Base-by-base conservation (phyloP, 2,888 invertebrate species). In the Tenthredo amoena region DNA sequence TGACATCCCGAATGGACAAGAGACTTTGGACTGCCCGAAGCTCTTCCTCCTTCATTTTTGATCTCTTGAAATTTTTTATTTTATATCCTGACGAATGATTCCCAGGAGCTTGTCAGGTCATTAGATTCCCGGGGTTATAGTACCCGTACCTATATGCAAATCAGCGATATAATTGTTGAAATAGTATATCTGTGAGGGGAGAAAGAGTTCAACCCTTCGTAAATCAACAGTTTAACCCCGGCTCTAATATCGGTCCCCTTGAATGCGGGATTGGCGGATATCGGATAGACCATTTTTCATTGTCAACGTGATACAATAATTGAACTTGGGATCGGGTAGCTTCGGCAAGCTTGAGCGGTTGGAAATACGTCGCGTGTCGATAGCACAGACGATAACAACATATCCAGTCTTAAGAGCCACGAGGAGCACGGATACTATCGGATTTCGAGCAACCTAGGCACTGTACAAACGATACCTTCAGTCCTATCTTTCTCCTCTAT, bases 281-380 rank as follows among this genome's bases (percentile, higher is more conserved):
- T 77, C 55, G 77, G 77, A 77, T 55, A 77, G 50, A 77, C 77
- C 77, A 55, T 77, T 77, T 77, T 40, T 77, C 55, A 77, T 34
- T 77, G 77, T 77, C 77, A 77, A 77, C 47, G 77, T 77, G 77
- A 77, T 77, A 77, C 77, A 77, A 77, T 77, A 77, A 77, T 77
- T 77, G 77, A 77, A 77, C 50, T 77, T 55, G 77, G 55, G 47
- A 55, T 50, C 47, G 4, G 50, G 31, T 55, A 34, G 55, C 50
- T 50, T 55, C 55, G 9, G 47, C 15, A 10, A 21, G 26, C 26
- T 71, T 71, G 37, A 40, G 10, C 72, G 43, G 15, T 18, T 15
- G 15, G 34, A 68, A 34, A 68, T 50, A 50, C 34, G 18, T 77
- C 77, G 77, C 77, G 77, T 77, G 77, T 55, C 47, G 77, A 77